A percentile compares a stretch with the other conserved stretches of the same genome.
These are phyloP conservation scores for Drosophila kanekoi DNA, from an alignment of 2,888 invertebrate species.

Conservation along the genomic window DNA sequence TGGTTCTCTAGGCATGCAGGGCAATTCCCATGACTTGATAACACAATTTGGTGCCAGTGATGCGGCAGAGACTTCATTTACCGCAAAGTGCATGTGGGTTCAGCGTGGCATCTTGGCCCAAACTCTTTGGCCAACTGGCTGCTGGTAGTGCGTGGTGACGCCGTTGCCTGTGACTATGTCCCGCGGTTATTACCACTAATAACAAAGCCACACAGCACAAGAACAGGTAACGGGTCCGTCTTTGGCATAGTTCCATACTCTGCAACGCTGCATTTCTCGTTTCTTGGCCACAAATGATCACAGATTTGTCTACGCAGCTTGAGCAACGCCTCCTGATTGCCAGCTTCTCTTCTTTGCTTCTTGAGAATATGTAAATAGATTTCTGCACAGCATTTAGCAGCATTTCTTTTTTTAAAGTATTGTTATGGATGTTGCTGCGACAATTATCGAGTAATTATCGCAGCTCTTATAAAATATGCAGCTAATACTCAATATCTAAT, in stretches of 20 bases:
- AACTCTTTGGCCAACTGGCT: constrained; percentile 34
- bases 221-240: constrained; percentile 55
- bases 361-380: constrained; percentile 10
- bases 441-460: constrained; percentile 31
- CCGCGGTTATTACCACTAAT: constrained; percentile 72
- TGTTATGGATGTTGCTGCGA: constrained; percentile 6
- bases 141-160: constrained; percentile 43
- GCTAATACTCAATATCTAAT: too few species aligned
- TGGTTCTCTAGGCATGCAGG: constrained; percentile 66
- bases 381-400: constrained; percentile 8
- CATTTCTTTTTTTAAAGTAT: background rate
- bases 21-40: constrained; percentile 80
- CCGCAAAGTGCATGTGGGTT: constrained; percentile 79
- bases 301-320: constrained; percentile 37
- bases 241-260: constrained; percentile 30
- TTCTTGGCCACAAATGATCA: constrained; percentile 24
- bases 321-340: constrained; percentile 12
- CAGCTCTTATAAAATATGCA: background rate
- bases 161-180: constrained; percentile 42
- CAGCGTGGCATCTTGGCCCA: constrained; percentile 59
- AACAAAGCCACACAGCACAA: constrained; percentile 58
- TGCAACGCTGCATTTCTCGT: constrained; percentile 15
- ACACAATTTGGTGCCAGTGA: constrained; percentile 70
- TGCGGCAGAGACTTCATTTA: constrained; percentile 66
- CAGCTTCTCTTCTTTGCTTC: constrained; percentile 8